phyloP scores from a whole-genome alignment of 2,888 invertebrate genomes.

The Flabesymbios commensalis region DNA sequence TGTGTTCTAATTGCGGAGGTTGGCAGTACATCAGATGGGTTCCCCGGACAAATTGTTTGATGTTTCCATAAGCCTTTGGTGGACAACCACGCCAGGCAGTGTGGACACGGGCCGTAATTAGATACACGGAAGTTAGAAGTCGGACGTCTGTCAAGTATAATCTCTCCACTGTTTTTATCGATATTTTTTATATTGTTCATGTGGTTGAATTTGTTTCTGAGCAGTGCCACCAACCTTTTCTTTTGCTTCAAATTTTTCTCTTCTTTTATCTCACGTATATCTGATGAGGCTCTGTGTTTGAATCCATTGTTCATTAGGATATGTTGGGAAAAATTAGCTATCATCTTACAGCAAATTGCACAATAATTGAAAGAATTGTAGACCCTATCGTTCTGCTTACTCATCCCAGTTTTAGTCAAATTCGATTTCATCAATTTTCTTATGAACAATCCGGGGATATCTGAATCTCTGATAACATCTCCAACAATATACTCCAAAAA shows the following conservation, averaged over 20 bases:
- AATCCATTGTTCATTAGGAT: background rate
- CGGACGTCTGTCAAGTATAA: background rate
- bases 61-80: background rate
- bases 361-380: constrained; percentile 1
- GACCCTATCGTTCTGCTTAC: constrained; percentile 2
- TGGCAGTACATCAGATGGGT: background rate
- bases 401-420: constrained; percentile 2
- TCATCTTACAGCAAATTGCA: background rate
- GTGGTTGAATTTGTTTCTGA: background rate
- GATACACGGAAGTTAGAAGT: background rate
- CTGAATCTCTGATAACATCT: background rate
- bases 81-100: constrained; percentile 4
- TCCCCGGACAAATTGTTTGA: background rate
- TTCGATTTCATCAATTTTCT: background rate
- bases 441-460: background rate
- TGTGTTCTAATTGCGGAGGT: background rate
- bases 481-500: background rate
- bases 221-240: background rate
- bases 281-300: background rate
- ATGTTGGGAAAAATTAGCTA: constrained; percentile 2
- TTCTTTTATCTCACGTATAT: background rate
- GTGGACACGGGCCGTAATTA: constrained; percentile 6
- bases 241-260: background rate
- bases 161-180: background rate
- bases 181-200: background rate